Conservation (phyloP, 2,797 vertebrate species). For the Telmatherina bonti region DNA sequence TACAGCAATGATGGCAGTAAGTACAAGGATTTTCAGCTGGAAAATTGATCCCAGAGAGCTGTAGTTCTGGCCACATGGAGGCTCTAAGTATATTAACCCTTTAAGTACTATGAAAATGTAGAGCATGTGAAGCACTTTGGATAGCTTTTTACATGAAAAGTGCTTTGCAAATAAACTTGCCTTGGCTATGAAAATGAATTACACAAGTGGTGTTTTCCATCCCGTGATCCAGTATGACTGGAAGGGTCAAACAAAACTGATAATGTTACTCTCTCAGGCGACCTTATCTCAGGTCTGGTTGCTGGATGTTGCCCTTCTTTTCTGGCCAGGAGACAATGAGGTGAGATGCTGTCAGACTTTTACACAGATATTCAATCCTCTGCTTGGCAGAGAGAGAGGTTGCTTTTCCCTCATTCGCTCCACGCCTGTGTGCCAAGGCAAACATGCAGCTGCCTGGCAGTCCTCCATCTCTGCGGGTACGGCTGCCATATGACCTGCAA, state of each 20-base stretch:
- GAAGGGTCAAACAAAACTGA: constrained; percentile 14
- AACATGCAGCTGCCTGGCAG: constrained; percentile 67
- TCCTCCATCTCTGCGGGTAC: constrained; percentile 58
- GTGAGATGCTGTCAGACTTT: constrained; percentile 70
- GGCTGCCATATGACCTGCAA: constrained; percentile 39
- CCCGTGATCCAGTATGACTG: too few species aligned
- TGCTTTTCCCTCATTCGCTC: constrained; percentile 47
- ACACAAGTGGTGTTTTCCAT: too few species aligned
- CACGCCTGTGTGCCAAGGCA: constrained; percentile 62
- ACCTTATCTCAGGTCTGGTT: constrained; percentile 38
- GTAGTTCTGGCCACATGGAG: background rate
- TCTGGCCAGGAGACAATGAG: constrained; percentile 42
- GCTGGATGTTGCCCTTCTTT: constrained; percentile 12
- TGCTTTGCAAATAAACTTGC: too few species aligned
- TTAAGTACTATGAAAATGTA: too few species aligned
- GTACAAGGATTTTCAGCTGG: background rate
- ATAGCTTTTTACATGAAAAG: too few species aligned
- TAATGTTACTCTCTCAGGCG: constrained; percentile 18
- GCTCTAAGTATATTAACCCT: background rate
- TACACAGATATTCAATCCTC: constrained; percentile 60
- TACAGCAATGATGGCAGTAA: constrained; percentile 1
- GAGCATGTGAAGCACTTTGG: too few species aligned
- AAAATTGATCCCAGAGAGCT: background rate
- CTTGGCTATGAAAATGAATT: too few species aligned
- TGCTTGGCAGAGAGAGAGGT: constrained; percentile 46